Percentiles rank a stretch among this genome's conserved stretches.
These are phyloP conservation scores for Chromis chromis DNA, from an alignment of 2,797 vertebrate species.

Conservation along the genomic window DNA sequence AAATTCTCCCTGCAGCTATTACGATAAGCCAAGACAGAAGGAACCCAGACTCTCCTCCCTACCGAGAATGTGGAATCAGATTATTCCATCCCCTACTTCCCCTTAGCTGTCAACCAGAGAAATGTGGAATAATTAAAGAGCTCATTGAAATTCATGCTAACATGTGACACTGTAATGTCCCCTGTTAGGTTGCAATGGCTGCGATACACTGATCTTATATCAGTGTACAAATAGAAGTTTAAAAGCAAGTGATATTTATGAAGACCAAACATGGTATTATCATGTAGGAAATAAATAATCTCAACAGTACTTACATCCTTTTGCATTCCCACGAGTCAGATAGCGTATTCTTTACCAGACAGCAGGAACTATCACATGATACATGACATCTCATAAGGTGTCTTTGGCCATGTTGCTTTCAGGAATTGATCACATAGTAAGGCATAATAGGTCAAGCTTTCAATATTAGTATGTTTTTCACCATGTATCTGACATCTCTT, in stretches of 20 bases:
- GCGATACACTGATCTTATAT: constrained; percentile 34
- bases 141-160: constrained; percentile 49
- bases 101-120: constrained; percentile 55
- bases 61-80: constrained; percentile 37
- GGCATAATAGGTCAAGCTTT: neutral
- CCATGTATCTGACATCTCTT: neutral
- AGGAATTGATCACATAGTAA: neutral
- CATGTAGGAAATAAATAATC: constrained; percentile 8
- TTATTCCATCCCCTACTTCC: constrained; percentile 39
- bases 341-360: too few relatives aligned
- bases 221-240: neutral
- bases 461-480: neutral
- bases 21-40: neutral
- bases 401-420: constrained; percentile 3
- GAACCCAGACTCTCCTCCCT: constrained; percentile 10
- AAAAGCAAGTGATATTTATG: neutral
- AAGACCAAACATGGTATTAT: neutral
- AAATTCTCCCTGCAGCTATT: neutral
- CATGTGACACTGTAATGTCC: constrained; percentile 36
- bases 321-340: too few relatives aligned
- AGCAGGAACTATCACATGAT: too few relatives aligned
- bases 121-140: constrained; percentile 58
- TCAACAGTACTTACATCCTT: neutral
- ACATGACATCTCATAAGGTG: neutral
- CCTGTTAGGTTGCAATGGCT: constrained; percentile 33